Evolutionary conservation across 53 echinoderm and acorn worm species (phyloP).

Genomic region (Echinometra lucunter): DNA sequence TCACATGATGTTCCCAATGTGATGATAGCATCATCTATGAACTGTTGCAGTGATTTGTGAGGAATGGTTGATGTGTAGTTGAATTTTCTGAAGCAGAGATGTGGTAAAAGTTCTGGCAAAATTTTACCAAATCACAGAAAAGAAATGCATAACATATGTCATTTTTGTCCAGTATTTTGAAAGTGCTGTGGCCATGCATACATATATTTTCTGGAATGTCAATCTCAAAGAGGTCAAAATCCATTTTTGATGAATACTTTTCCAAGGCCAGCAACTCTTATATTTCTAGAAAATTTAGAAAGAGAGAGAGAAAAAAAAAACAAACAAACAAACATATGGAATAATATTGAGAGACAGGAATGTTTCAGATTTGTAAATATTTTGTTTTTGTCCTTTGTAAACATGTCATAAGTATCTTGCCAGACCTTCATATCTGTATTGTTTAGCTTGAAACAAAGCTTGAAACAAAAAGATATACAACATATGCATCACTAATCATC

Average conservation of each 20-base stretch:
- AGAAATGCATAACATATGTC: too few relatives aligned
- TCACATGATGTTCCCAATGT: not conserved
- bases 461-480: not conserved
- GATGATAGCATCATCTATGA: not conserved
- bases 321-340: not conserved
- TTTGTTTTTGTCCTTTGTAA: conserved; percentile 3
- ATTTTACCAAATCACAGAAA: not conserved
- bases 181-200: too few relatives aligned
- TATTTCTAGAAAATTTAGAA: not conserved
- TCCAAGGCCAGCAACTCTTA: not conserved
- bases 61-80: not conserved
- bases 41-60: not conserved
- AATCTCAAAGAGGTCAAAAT: too few relatives aligned
- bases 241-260: too few relatives aligned
- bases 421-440: not conserved
- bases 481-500: conserved; percentile 21
- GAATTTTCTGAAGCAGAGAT: not conserved
- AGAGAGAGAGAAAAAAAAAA: too few relatives aligned
- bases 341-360: not conserved
- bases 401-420: not conserved
- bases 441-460: not conserved
- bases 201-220: too few relatives aligned
- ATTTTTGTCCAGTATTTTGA: not conserved
- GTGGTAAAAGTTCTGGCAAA: not conserved
- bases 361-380: not conserved